phyloP scores from a whole-genome alignment of 2,888 invertebrate species.

The Hipparchia sbordonii region DNA sequence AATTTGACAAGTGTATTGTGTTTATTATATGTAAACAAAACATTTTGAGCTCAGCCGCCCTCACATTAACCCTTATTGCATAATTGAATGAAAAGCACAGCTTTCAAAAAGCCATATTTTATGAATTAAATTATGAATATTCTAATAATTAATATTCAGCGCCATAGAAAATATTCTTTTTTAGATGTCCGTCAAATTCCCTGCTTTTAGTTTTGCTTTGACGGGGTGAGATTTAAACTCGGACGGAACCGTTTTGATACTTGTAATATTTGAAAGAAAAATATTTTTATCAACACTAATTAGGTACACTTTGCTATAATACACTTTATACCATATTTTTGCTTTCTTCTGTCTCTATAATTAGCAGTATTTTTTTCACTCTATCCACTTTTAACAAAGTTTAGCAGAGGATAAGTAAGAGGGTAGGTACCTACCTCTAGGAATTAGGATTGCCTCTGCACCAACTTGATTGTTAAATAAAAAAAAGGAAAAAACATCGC shows the following conservation, averaged over 20 bases:
- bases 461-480: no score
- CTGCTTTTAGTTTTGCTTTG: slow-evolving; percentile 34
- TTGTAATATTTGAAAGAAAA: slow-evolving; percentile 15
- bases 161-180: slow-evolving; percentile 68
- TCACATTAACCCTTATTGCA: slow-evolving; percentile 44
- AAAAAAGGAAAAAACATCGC: no score
- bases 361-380: no score
- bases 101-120: slow-evolving; percentile 51
- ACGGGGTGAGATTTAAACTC: slow-evolving; percentile 40
- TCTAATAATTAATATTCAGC: slow-evolving; percentile 76
- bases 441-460: no score
- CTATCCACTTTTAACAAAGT: no score
- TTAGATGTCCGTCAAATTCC: slow-evolving; percentile 72
- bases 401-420: no score
- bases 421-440: no score
- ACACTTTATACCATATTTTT: no score
- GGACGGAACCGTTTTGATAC: slow-evolving; percentile 47
- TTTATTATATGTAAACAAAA: slow-evolving; percentile 28
- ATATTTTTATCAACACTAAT: not conserved
- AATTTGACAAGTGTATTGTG: slow-evolving; percentile 28
- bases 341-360: no score
- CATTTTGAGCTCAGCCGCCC: slow-evolving; percentile 17
- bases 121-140: slow-evolving; percentile 52
- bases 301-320: no score
- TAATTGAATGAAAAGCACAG: slow-evolving; percentile 51